Conservation (phyloP, 1,140 invertebrate species). For the Trichonephila clavata region DNA sequence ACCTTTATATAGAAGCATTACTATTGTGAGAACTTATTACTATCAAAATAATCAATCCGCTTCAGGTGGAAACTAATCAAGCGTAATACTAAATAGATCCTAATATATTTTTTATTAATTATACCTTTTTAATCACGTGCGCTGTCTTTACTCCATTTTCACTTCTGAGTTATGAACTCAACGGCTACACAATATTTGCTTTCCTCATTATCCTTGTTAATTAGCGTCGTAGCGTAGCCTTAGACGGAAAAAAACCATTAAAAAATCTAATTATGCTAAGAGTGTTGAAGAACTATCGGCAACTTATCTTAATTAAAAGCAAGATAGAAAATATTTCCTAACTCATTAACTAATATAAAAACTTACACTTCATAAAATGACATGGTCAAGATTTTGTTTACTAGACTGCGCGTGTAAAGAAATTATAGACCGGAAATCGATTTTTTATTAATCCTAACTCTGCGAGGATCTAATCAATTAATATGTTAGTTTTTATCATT, state of each 20-base stretch:
- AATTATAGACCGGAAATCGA: not conserved
- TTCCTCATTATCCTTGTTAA: constrained; percentile 10
- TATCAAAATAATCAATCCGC: too few relatives aligned
- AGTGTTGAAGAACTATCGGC: constrained; percentile 31
- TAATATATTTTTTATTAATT: not conserved
- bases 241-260: not conserved
- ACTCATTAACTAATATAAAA: not conserved
- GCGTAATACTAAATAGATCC: not conserved
- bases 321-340: not conserved
- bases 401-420: not conserved
- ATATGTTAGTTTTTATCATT: too few relatives aligned
- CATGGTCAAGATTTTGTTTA: not conserved
- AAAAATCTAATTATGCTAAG: constrained; percentile 28
- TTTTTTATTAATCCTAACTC: not conserved
- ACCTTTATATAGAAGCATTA: too few relatives aligned
- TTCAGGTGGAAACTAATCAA: not conserved
- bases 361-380: constrained; percentile 1
- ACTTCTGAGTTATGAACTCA: not conserved
- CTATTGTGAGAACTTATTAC: too few relatives aligned
- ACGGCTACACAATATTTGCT: constrained; percentile 1
- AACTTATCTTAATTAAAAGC: constrained; percentile 6
- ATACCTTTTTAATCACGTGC: not conserved
- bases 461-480: too few relatives aligned
- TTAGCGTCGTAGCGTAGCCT: not conserved
- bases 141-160: not conserved